Percentiles rank a stretch among this genome's conserved stretches.
Evolutionary conservation across 1,140 invertebrate species (phyloP).

Genomic region (Hormaphis cornu): DNA sequence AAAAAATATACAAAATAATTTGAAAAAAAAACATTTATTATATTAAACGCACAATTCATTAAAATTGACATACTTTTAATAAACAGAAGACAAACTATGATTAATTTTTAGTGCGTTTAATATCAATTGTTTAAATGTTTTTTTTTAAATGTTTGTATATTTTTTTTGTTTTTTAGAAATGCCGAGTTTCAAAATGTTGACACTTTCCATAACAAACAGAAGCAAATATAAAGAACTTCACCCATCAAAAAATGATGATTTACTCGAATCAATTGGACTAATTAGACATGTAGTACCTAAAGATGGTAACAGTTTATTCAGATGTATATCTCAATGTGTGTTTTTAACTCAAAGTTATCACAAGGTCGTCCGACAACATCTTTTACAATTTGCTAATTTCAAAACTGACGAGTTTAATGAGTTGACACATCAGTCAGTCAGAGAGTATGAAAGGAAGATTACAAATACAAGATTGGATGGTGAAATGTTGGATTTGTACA

Average conservation of each 20-base stretch:
- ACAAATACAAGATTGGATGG: conserved; percentile 15
- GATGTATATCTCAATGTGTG: conserved; percentile 52
- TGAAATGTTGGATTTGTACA: conserved; percentile 12
- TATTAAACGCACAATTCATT: conserved; percentile 29
- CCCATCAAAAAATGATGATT: conserved; percentile 52
- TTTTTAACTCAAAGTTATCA: conserved; percentile 69
- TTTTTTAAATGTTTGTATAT: conserved; percentile 30
- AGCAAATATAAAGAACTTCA: conserved; percentile 34
- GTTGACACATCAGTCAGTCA: conserved; percentile 39
- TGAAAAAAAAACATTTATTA: conserved; percentile 29
- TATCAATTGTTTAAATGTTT: conserved; percentile 18
- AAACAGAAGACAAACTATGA: neutral
- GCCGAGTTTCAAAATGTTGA: conserved; percentile 21
- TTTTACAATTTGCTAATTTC: conserved; percentile 58
- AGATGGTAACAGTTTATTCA: conserved; percentile 74
- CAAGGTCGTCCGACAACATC: conserved; percentile 59
- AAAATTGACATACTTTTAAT: conserved; percentile 3
- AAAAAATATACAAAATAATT: conserved; percentile 8
- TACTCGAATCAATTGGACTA: conserved; percentile 63
- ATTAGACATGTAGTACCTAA: conserved; percentile 72
- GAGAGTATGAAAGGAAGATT: neutral
- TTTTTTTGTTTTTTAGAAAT: conserved; percentile 25
- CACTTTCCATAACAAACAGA: conserved; percentile 1
- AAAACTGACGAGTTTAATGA: conserved; percentile 48
- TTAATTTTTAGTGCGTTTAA: conserved; percentile 32